phyloP scores from a whole-genome alignment of 1,140 invertebrate species.

The Capitella teleta region DNA sequence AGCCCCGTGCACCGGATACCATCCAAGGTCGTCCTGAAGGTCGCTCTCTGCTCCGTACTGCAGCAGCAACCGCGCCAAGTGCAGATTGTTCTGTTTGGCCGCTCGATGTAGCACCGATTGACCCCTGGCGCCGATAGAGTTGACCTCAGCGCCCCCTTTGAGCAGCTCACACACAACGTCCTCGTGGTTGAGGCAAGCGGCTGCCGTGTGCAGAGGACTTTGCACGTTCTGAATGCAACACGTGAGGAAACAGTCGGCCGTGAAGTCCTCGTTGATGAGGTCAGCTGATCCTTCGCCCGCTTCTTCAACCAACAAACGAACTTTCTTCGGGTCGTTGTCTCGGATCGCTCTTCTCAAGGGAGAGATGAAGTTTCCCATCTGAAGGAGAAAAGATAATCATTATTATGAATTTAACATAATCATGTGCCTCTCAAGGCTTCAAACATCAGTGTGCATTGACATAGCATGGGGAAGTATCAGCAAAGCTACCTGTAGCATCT shows the following conservation, averaged over 20 bases:
- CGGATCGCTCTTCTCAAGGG: constrained; percentile 3
- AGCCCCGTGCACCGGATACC: not conserved
- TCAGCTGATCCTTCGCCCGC: not conserved
- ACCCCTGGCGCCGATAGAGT: not conserved
- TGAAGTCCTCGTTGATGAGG: constrained; percentile 6
- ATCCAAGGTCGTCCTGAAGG: not conserved
- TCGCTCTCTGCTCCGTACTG: not conserved
- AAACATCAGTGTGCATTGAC: no score
- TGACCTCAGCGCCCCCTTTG: not conserved
- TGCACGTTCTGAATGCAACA: constrained; percentile 1
- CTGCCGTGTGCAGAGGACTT: not conserved
- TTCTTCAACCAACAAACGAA: not conserved
- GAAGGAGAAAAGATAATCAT: no score
- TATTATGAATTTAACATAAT: no score
- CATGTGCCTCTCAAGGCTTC: no score
- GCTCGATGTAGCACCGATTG: not conserved
- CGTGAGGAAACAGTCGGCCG: not conserved
- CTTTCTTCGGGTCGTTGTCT: not conserved
- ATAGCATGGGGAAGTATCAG: no score
- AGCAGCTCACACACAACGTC: not conserved
- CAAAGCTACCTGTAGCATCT: no score
- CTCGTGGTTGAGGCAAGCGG: not conserved
- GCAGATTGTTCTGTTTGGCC: constrained; percentile 3
- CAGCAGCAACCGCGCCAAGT: not conserved
- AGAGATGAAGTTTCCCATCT: constrained; percentile 5